These are phyloP conservation scores for Ectemnius lituratus DNA, from an alignment of 2,888 invertebrate genomes.

Conservation along the genomic window DNA sequence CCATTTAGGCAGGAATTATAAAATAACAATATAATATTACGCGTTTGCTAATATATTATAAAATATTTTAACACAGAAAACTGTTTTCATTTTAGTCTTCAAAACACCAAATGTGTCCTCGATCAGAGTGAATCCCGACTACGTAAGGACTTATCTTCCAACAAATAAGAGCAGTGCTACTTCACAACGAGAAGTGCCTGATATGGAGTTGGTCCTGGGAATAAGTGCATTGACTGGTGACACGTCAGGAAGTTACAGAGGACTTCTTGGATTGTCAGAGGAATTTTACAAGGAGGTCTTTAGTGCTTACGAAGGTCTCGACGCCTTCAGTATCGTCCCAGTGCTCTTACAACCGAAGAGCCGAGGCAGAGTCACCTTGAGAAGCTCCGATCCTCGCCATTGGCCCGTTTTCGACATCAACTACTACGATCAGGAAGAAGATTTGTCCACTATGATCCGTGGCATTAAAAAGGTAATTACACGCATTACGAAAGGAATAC, in stretches of 20 bases:
- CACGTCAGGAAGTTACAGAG: conserved; percentile 83
- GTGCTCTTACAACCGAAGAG: conserved; percentile 87
- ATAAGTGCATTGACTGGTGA: conserved; percentile 88
- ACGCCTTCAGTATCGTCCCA: conserved; percentile 86
- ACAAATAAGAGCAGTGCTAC: neutral
- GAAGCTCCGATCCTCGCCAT: conserved; percentile 85
- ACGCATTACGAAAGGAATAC: neutral
- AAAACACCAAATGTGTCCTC: conserved; percentile 34
- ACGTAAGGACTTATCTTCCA: neutral
- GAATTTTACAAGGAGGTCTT: conserved; percentile 82
- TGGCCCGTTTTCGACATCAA: conserved; percentile 90
- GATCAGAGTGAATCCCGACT: conserved; percentile 22
- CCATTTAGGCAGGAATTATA: too few species aligned
- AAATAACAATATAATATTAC: neutral
- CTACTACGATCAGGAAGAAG: conserved; percentile 87
- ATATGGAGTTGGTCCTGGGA: conserved; percentile 89
- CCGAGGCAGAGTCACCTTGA: conserved; percentile 85
- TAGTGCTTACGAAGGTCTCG: conserved; percentile 78
- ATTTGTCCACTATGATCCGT: conserved; percentile 86
- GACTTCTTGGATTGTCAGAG: conserved; percentile 83
- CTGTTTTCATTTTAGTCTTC: conserved; percentile 7
- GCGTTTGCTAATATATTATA: neutral
- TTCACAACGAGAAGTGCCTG: conserved; percentile 80
- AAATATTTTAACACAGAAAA: neutral
- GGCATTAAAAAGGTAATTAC: conserved; percentile 84